These are phyloP conservation scores for Nomada goodeniana DNA, from an alignment of 2,888 invertebrate species.

Conservation along the genomic window DNA sequence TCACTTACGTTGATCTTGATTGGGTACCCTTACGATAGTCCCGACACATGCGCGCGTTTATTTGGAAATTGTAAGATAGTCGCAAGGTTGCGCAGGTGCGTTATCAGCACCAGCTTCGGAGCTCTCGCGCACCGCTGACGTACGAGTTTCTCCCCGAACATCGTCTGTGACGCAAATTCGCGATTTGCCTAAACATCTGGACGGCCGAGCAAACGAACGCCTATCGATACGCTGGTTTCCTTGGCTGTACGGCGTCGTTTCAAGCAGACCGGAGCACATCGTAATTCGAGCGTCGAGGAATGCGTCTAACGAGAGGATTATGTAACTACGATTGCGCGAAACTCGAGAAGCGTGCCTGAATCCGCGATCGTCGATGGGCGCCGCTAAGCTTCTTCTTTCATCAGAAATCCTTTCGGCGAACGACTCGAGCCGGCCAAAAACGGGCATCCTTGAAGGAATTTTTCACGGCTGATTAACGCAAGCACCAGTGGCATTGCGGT, in stretches of 20 bases:
- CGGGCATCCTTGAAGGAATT: not conserved
- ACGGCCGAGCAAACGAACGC: not conserved
- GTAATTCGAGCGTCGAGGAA: not conserved
- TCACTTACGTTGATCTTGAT: slow-evolving; percentile 54
- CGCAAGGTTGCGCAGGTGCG: slow-evolving; percentile 52
- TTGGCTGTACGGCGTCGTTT: not conserved
- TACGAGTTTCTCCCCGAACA: not conserved
- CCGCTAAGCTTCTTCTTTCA: not conserved
- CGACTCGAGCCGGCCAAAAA: too few species aligned
- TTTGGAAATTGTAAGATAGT: slow-evolving; percentile 59
- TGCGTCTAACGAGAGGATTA: slow-evolving; percentile 1
- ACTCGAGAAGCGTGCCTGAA: not conserved
- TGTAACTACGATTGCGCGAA: not conserved
- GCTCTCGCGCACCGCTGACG: slow-evolving; percentile 12
- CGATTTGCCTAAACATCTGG: not conserved
- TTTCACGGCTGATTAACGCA: not conserved
- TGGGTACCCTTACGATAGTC: slow-evolving; percentile 32
- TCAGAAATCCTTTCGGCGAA: too few species aligned
- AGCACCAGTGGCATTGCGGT: not conserved
- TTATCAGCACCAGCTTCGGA: slow-evolving; percentile 60
- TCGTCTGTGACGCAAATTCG: slow-evolving; percentile 3
- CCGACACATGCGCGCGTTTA: slow-evolving; percentile 51
- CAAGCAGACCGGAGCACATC: not conserved
- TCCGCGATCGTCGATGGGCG: not conserved
- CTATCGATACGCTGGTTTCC: not conserved